Percentiles rank a stretch among this genome's conserved stretches.
Conservation (phyloP, 2,113 vertebrate species). For the Rana temporaria region DNA sequence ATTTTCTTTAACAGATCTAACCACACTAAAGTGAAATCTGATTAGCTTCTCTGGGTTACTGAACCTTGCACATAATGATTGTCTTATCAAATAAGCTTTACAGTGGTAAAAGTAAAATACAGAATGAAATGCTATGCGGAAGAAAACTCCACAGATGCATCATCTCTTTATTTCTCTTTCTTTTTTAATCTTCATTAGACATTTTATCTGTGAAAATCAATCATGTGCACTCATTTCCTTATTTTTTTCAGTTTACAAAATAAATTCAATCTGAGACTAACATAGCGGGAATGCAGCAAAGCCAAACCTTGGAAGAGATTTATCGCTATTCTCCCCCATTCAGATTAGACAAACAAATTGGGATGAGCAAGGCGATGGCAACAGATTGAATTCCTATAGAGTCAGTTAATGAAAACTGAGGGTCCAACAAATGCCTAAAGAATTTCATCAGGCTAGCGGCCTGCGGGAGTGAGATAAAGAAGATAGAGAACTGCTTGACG, state of each 20-base stretch:
- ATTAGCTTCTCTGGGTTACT: too few relatives aligned
- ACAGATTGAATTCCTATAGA: not conserved
- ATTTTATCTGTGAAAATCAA: not conserved
- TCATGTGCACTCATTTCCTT: not conserved
- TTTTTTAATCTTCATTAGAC: too few relatives aligned
- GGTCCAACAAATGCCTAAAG: slow-evolving; percentile 18
- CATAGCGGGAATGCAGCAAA: not conserved
- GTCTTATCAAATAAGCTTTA: too few relatives aligned
- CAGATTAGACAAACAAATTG: slow-evolving; percentile 3
- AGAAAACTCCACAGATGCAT: too few relatives aligned
- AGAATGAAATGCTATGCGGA: too few relatives aligned
- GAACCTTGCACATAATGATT: too few relatives aligned
- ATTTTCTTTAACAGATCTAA: too few relatives aligned
- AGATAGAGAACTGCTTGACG: not conserved
- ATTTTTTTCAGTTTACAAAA: not conserved
- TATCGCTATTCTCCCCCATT: not conserved
- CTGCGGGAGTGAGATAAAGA: not conserved
- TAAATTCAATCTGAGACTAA: not conserved
- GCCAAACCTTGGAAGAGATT: not conserved
- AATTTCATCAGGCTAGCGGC: not conserved
- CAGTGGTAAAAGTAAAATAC: too few relatives aligned
- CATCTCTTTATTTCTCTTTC: too few relatives aligned
- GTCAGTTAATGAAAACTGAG: slow-evolving; percentile 6
- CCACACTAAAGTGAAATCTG: too few relatives aligned
- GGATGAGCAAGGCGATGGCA: slow-evolving; percentile 20